Percentiles rank a stretch among this genome's conserved stretches.
These are phyloP conservation scores for Drosophila parabipectinata DNA, from an alignment of 1,140 invertebrate species.

Conservation along the genomic window DNA sequence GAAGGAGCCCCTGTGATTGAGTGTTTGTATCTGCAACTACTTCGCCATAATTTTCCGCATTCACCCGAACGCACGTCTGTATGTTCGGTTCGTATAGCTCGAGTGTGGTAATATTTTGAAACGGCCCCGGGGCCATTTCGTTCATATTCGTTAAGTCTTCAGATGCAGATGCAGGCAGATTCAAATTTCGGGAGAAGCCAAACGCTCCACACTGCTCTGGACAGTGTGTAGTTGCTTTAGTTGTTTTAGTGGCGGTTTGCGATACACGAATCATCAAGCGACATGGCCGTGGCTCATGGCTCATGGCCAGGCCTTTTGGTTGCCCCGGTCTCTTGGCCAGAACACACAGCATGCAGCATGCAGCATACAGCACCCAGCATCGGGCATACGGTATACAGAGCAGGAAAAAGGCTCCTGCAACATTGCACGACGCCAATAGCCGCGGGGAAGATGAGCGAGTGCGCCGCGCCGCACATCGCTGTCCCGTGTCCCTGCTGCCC, in stretches of 20 bases:
- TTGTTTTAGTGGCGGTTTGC: slow-evolving; percentile 29
- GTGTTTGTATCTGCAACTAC: slow-evolving; percentile 74
- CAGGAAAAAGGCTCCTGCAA: slow-evolving; percentile 81
- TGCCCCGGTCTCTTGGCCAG: slow-evolving; percentile 38
- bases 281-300: slow-evolving; percentile 54
- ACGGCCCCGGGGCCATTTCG: slow-evolving; percentile 63
- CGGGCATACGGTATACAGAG: slow-evolving; percentile 14
- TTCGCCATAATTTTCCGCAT: slow-evolving; percentile 57
- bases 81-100: slow-evolving; percentile 10
- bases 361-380: slow-evolving; percentile 7
- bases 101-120: slow-evolving; percentile 71
- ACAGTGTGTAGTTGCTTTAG: slow-evolving; percentile 8
- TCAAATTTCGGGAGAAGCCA: slow-evolving; percentile 79
- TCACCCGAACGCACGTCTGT: slow-evolving; percentile 29
- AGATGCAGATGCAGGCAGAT: slow-evolving; percentile 77
- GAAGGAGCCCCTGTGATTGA: slow-evolving; percentile 58
- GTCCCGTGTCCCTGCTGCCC: slow-evolving; percentile 8
- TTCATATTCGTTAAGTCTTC: slow-evolving; percentile 81
- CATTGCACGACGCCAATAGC: slow-evolving; percentile 79
- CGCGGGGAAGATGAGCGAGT: slow-evolving; percentile 76
- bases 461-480: slow-evolving; percentile 42
- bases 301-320: slow-evolving; percentile 38
- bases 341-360: not conserved
- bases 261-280: slow-evolving; percentile 73
- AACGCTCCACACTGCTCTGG: slow-evolving; percentile 25